Conservation (phyloP, 2,797 vertebrate species). For the Phrynocephalus guinanensis region DNA sequence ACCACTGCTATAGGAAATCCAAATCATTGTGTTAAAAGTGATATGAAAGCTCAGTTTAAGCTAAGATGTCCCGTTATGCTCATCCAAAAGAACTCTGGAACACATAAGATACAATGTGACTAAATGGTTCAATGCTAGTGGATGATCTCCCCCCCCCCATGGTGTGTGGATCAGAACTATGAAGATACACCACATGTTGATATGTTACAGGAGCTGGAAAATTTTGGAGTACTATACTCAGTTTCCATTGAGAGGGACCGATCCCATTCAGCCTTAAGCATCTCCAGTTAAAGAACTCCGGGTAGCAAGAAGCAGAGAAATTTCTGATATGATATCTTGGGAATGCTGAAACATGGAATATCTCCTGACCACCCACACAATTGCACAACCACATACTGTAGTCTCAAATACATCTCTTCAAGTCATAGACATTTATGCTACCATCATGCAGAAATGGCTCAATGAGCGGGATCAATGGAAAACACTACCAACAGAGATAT, state of each 20-base stretch:
- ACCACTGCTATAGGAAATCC: no score
- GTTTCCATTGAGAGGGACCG: background rate
- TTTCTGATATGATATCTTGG: background rate
- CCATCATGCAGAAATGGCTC: background rate
- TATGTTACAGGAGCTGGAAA: background rate
- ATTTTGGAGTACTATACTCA: background rate
- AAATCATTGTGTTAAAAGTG: background rate
- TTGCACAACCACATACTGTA: background rate
- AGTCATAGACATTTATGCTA: background rate
- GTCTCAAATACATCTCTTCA: background rate
- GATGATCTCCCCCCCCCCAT: background rate
- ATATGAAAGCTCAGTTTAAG: background rate
- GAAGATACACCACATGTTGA: background rate
- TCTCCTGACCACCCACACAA: background rate
- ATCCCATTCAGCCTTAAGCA: background rate
- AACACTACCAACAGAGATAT: background rate
- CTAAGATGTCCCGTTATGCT: background rate
- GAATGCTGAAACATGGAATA: background rate
- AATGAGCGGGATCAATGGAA: background rate
- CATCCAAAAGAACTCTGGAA: background rate
- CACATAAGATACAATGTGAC: background rate
- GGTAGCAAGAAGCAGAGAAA: background rate
- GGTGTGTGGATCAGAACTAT: background rate
- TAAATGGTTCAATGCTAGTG: background rate
- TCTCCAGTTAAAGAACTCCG: background rate